Percentiles rank a stretch among this genome's conserved stretches.
phyloP scores from a whole-genome alignment of 2,113 vertebrate species.

The Brachionichthys hirsutus region DNA sequence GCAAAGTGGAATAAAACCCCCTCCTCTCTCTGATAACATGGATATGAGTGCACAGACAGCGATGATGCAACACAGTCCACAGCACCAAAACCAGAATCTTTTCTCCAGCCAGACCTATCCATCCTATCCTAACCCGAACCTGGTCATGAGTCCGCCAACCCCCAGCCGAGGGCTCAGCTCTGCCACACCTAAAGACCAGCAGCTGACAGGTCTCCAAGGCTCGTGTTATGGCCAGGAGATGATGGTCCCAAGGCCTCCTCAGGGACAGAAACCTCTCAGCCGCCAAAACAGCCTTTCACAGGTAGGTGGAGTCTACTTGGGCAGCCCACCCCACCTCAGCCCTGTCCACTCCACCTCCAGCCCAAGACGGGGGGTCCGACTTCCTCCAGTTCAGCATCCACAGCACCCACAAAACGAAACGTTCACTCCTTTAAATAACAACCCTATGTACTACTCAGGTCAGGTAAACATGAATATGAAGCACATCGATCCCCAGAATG shows the following conservation, averaged over 20 bases:
- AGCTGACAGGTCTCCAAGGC: conserved; percentile 66
- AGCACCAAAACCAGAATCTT: conserved; percentile 73
- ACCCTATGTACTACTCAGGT: conserved; percentile 74
- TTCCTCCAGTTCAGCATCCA: conserved; percentile 75
- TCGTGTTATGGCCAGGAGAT: conserved; percentile 80
- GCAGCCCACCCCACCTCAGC: conserved; percentile 74
- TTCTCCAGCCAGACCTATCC: conserved; percentile 66
- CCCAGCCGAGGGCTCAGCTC: conserved; percentile 57
- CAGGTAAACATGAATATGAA: conserved; percentile 80
- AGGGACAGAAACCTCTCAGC: conserved; percentile 74
- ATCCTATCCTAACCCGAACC: conserved; percentile 75
- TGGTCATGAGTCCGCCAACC: conserved; percentile 67
- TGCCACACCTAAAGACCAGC: conserved; percentile 74
- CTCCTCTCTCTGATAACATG: conserved; percentile 61
- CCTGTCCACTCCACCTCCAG: conserved; percentile 70
- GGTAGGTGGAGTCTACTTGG: conserved; percentile 67
- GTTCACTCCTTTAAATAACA: conserved; percentile 67
- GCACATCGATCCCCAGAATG: conserved; percentile 62
- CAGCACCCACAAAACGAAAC: conserved; percentile 70
- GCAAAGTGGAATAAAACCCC: conserved; percentile 58
- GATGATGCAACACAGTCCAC: conserved; percentile 76
- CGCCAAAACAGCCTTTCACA: conserved; percentile 78
- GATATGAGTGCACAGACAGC: conserved; percentile 72
- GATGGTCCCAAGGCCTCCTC: conserved; percentile 81
- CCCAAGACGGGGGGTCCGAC: conserved; percentile 65